phyloP scores from a whole-genome alignment of 2,888 invertebrate species.

The Thalpophila matura region DNA sequence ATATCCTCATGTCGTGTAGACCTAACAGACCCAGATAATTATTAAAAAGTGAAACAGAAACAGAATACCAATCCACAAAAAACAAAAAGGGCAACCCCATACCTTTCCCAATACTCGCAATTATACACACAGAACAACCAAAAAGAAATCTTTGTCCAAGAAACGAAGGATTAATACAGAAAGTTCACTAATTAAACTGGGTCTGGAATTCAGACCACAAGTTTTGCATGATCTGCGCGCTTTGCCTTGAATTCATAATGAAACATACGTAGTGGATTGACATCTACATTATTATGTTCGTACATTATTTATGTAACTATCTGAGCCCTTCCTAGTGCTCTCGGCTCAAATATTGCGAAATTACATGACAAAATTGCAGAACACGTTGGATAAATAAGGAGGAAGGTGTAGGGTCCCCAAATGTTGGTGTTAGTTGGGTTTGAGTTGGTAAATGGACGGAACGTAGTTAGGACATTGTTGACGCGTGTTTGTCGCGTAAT shows the following conservation, averaged over 20 bases:
- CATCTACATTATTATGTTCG: slow-evolving; percentile 48
- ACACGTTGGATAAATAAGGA: slow-evolving; percentile 49
- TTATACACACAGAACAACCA: not conserved
- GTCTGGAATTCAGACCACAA: slow-evolving; percentile 24
- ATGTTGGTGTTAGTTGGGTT: slow-evolving; percentile 40
- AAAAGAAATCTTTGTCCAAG: slow-evolving; percentile 8
- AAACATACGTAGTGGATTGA: slow-evolving; percentile 38
- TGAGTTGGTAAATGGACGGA: slow-evolving; percentile 37
- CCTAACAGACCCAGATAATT: not conserved
- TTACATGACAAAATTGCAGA: slow-evolving; percentile 54
- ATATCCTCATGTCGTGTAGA: not conserved
- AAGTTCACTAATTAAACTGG: slow-evolving; percentile 41
- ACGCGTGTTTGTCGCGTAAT: slow-evolving; percentile 41
- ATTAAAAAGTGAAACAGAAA: not conserved
- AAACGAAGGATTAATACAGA: slow-evolving; percentile 23
- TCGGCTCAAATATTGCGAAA: slow-evolving; percentile 30
- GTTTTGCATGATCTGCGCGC: slow-evolving; percentile 44
- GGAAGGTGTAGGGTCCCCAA: slow-evolving; percentile 30
- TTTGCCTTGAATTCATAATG: slow-evolving; percentile 42
- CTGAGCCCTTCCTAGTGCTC: slow-evolving; percentile 25
- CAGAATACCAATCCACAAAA: not conserved
- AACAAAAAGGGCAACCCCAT: not conserved
- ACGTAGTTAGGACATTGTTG: slow-evolving; percentile 34
- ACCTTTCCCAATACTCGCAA: not conserved
- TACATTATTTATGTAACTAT: slow-evolving; percentile 54